Base-by-base conservation (phyloP, 2,113 vertebrate species). In the Odontesthes bonariensis region DNA sequence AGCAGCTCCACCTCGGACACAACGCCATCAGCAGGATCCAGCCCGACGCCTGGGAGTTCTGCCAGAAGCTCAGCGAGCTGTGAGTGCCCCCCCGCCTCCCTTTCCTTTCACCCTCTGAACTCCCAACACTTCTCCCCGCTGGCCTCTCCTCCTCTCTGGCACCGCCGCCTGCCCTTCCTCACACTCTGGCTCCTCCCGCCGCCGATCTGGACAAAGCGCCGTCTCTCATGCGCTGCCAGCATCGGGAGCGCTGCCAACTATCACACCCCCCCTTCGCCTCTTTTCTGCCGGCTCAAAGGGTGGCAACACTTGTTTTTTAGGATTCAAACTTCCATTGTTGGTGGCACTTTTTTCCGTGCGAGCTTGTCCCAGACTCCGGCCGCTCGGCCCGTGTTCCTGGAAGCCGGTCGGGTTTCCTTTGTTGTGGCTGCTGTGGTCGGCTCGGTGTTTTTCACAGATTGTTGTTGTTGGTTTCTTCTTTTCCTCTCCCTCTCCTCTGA, bases 41-140 rank as follows among this genome's bases (percentile, higher is more conserved):
- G 88, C 93, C 96, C 6, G 96, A 97, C 84, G 96, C 97, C 92
- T 99, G 98, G 98, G 97, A 99, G 89, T 98, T 96, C 93, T 99
- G 98, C 96, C 97, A 97, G 69, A 98, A 97, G 78, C 98, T 99
- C 88, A 94, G 93, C 56, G 94, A 97, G 93, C 97, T 99, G 98
- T 99, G 90, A 96, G 98, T 97, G 90, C 86, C 33, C 11, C 19
- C 16, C 68, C 67, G 56, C 58, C 59, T 66, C 79, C 66, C 84
- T 81, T 85, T 86, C 75, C 73, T 80, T 83, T 82, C 85, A 77
- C 75, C 46, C 81, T 93, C 84, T 94, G 92, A 92, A 85, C 93
- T 94, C 94, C 93, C 92, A 86, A 79, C 92, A 94, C 94, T 90
- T 91, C 52, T 89, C 83, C 92, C 92, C 89, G 74, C 82, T 38